These are phyloP conservation scores for Danaus melanippus DNA, from an alignment of 1,140 invertebrate genomes.

Conservation along the genomic window DNA sequence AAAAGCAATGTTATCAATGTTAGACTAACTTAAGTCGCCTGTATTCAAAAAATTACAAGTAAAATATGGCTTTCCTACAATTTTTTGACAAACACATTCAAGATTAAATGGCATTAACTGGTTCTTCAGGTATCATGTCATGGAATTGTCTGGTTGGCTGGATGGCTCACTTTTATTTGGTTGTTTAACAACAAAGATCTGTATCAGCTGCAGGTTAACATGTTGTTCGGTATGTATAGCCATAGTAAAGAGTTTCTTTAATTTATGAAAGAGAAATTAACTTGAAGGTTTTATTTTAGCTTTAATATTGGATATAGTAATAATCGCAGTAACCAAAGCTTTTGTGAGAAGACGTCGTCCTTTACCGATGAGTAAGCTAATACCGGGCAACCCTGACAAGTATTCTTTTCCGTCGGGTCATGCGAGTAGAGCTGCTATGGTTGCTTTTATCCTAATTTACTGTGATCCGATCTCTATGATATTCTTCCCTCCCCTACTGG, in stretches of 20 bases:
- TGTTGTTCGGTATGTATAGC: conserved; percentile 81
- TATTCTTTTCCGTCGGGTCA: conserved; percentile 98
- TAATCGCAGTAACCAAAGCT: conserved; percentile 88
- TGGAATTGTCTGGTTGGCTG: conserved; percentile 88
- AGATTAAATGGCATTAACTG: not conserved
- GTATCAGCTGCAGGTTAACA: conserved; percentile 88
- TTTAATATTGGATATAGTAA: conserved; percentile 88
- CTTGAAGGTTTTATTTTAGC: conserved; percentile 73
- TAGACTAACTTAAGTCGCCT: too few species aligned
- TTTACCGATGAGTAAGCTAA: conserved; percentile 76
- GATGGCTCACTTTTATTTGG: conserved; percentile 83
- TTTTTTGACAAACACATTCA: too few species aligned
- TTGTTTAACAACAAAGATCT: conserved; percentile 76
- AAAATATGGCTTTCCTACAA: too few species aligned
- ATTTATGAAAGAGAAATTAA: conserved; percentile 4
- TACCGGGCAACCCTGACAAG: conserved; percentile 82
- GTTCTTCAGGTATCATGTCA: conserved; percentile 85
- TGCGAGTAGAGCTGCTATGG: conserved; percentile 86
- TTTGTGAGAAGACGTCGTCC: conserved; percentile 83
- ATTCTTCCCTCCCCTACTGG: conserved; percentile 75
- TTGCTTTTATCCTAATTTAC: conserved; percentile 81
- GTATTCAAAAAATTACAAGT: too few species aligned
- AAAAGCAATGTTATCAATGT: too few species aligned
- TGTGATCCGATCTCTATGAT: conserved; percentile 76
- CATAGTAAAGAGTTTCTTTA: not conserved